These are phyloP conservation scores for Pyrocephalus nanus DNA, from an alignment of 2,797 vertebrate genomes.

Conservation along the genomic window DNA sequence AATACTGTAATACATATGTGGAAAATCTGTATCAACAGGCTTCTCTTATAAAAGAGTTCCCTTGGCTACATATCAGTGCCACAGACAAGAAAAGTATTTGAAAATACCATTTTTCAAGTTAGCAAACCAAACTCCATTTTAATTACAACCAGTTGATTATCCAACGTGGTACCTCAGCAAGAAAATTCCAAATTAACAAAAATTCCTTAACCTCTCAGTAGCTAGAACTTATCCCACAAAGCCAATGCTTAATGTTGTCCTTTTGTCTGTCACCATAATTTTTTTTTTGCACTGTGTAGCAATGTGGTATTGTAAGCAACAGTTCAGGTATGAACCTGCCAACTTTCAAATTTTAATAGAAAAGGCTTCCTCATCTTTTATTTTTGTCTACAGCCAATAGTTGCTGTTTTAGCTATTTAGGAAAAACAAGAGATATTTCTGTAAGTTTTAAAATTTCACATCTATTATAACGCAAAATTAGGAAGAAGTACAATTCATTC, in stretches of 20 bases:
- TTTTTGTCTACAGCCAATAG: not conserved
- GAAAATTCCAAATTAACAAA: not conserved
- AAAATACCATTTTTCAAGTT: not conserved
- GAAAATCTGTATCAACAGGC: not conserved
- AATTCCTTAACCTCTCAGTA: not conserved
- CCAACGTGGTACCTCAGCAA: not conserved
- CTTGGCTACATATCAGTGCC: not conserved
- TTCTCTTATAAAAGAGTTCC: not conserved
- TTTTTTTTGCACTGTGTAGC: not conserved
- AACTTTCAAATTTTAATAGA: not conserved
- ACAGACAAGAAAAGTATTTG: not conserved
- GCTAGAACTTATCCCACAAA: not conserved
- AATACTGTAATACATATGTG: not conserved
- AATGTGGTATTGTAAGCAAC: not conserved
- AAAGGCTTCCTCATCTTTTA: not conserved
- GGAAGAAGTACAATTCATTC: not conserved
- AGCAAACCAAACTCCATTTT: not conserved
- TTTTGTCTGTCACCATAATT: not conserved
- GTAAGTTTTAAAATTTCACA: not conserved
- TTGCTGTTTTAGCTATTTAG: not conserved
- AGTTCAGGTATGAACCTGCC: not conserved
- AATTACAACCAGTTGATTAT: not conserved
- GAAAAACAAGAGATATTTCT: not conserved
- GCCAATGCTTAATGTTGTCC: not conserved
- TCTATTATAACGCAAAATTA: not conserved